Percentiles rank a stretch among this genome's conserved stretches.
Evolutionary conservation across 2,888 invertebrate genomes (phyloP).

Genomic region (Exocentrus adspersus): DNA sequence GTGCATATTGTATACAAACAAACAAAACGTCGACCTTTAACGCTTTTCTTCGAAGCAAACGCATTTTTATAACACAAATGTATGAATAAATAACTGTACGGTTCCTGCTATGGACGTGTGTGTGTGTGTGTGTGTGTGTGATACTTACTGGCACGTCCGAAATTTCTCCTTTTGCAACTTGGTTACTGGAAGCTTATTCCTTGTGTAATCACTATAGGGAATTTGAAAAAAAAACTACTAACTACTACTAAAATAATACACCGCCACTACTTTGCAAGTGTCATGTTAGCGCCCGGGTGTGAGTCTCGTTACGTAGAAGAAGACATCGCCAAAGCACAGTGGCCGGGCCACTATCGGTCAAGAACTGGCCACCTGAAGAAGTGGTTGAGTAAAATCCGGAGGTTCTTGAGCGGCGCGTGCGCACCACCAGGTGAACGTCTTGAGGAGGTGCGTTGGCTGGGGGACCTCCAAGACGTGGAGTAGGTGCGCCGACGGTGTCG

Average conservation of each 20-base stretch:
- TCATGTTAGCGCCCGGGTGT: constrained; percentile 30
- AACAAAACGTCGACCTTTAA: too few relatives aligned
- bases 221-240: constrained; percentile 22
- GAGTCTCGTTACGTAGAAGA: constrained; percentile 3
- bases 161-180: neutral
- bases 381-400: constrained; percentile 51
- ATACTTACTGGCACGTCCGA: constrained; percentile 19
- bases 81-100: too few relatives aligned
- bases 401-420: constrained; percentile 43
- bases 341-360: constrained; percentile 46
- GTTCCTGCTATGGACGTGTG: too few relatives aligned
- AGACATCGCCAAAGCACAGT: too few relatives aligned
- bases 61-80: too few relatives aligned
- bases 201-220: neutral
- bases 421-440: constrained; percentile 33
- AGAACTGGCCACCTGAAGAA: constrained; percentile 56
- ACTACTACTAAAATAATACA: constrained; percentile 18
- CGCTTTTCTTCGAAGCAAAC: too few relatives aligned
- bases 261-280: constrained; percentile 30
- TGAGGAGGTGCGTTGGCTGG: constrained; percentile 28
- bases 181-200: neutral
- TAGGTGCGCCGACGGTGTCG: too few relatives aligned
- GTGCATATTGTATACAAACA: too few relatives aligned
- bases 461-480: constrained; percentile 16
- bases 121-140: too few relatives aligned